Percentiles rank a stretch among this genome's conserved stretches.
phyloP scores from a whole-genome alignment of 2,113 vertebrate genomes.

The Strigops habroptila region DNA sequence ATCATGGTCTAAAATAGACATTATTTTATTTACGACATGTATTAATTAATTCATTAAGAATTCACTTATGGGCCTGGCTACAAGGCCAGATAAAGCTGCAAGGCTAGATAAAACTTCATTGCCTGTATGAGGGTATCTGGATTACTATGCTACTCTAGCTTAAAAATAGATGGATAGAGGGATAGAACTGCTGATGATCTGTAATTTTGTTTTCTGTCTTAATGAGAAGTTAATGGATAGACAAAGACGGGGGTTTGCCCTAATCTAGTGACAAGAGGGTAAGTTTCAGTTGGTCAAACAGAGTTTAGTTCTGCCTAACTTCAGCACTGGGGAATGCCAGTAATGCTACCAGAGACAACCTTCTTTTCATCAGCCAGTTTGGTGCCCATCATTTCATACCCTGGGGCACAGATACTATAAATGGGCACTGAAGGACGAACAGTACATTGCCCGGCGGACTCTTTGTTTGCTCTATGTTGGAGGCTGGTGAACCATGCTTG shows the following conservation, averaged over 20 bases:
- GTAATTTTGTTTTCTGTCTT: neutral
- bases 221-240: neutral
- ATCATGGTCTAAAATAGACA: slow-evolving; percentile 10
- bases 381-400: neutral
- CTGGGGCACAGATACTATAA: neutral
- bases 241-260: neutral
- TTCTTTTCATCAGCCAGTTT: neutral
- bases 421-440: neutral
- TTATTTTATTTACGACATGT: slow-evolving; percentile 48
- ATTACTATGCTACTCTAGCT: neutral
- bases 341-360: neutral
- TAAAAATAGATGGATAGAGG: neutral
- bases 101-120: neutral
- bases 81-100: neutral
- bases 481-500: neutral
- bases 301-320: neutral
- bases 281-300: neutral
- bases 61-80: neutral
- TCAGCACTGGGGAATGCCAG: neutral
- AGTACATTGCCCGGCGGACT: neutral
- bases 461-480: neutral
- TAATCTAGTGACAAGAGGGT: neutral
- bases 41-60: slow-evolving; percentile 29
- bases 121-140: neutral
- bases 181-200: neutral